Base-by-base conservation (phyloP, 37 sponge, comb jelly and placozoan genomes). In the Mnemiopsis leidyi region DNA sequence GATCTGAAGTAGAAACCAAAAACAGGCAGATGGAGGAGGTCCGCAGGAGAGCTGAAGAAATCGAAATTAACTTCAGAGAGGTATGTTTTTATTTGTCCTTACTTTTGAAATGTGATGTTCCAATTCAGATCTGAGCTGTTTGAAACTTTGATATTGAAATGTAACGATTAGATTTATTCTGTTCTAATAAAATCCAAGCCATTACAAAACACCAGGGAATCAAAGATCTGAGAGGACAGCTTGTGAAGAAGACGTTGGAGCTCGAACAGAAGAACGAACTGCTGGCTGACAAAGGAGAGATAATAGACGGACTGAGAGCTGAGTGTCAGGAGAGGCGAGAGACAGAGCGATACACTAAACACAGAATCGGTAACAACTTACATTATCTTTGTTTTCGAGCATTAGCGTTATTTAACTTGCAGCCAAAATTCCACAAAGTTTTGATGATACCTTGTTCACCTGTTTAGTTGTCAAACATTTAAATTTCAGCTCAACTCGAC, bases 251-350 rank as follows among this genome's bases (percentile, higher is more conserved):
- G 9, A 36, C 36, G 3, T 16, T 35, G 23, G 82, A 79, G 36
- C 20, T 79, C 16, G 82, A 79, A 21, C 36, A 79, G 21, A 79
- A 79, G 82, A 33, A 33, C 5, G 82, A 79, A 36, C 9, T 20
- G 35, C 36, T 79, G 7, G 35, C 82, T 33, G 82, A 79, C 21
- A 79, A 79, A 29, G 82, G 82, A 33, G 82, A 79, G 36, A 13
- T 79, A 7, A 79, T 79, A 33, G 82, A 79, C 37, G 82, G 37
- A 18, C 3, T 79, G 36, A 79, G 82, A 21, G 82, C 29, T 1
- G 82, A 79, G 82, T 79, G 82, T 31, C 82, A 79, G 82, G 82
- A 79, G 36, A 28, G 82, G 82, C 23, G 82, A 23, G 82, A 79
- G 82, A 79, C 2, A 3, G 82, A 79, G 21, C 34, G 82, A 31